Base-by-base conservation (phyloP, 2,113 vertebrate genomes). In the Monopterus albus region DNA sequence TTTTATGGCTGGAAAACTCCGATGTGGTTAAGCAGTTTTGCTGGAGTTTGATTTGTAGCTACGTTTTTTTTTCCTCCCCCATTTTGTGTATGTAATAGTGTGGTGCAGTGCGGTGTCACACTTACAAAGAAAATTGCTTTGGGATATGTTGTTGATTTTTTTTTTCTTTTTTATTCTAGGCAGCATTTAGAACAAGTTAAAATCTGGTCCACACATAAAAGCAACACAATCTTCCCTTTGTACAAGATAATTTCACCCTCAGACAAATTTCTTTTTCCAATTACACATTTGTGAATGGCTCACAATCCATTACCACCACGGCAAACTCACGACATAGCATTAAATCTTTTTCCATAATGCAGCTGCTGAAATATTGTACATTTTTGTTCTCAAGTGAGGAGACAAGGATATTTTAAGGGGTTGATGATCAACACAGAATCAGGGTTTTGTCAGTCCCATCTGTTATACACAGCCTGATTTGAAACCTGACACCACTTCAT, bases 181-280 rank as follows among this genome's bases (percentile, higher is more conserved):
- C 23, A 39, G 21, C 31, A 45, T 35, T 62, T n/a, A 14, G 8
- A 25, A 11, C 11, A 36, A 57, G 43, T 11, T 15, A 3, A 25
- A 59, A 66, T 31, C 33, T 25, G 7, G 12, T 8, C 45, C 31
- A 35, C 53, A 65, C 9, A 40, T 72, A 28, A 63, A 56, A 62
- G 39, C 15, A 35, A 36, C 38, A 21, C 28, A 51, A 15, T 38
- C 25, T 53, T 40, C 7, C 23, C 7, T 47, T 52, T 38, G 20
- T 42, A 15, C 17, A 2, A 57, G 33, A 78, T 72, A 55, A 82
- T 70, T 86, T 65, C 26, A 31, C 29, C 18, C 56, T 79, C 77
- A 82, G 61, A 79, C 42, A 56, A 40, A 82, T 79, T 79, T 81
- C 61, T 64, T 79, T n/a, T 84, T 74, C 65, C 43, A 72, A 38